Base-by-base conservation (phyloP, 2,797 vertebrate species). In the Tiaroga cobitis region DNA sequence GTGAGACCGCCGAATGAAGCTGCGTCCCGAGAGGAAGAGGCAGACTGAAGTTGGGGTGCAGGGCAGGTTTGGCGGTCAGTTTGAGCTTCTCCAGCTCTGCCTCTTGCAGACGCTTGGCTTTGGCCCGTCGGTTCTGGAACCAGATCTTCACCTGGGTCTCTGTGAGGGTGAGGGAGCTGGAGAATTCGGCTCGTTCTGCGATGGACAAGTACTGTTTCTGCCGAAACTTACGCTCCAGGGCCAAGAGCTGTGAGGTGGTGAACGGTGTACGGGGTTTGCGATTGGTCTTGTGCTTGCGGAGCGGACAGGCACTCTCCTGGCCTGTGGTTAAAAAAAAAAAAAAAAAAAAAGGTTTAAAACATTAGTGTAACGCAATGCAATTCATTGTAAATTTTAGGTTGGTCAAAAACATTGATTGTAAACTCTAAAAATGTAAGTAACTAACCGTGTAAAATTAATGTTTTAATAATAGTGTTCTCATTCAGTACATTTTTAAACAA, bases 61-160 rank as follows among this genome's bases (percentile, higher is more conserved):
- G 90, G 87, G 96, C 88, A 37, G 97, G 97, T 78, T 99, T 97
- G 0, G 97, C 94, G 4, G 96, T 97, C 96, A 99, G 97, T 93
- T 99, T 99, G 73, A 98, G 94, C 94, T 99, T 99, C 93, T 99
- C 98, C 90, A 99, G 93, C 94, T 99, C 98, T 0, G 98, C 98
- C 92, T 99, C 98, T 90, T 99, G 98, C 80, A 99, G 96, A 93
- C 98, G 96, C 94, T 99, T 99, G 86, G 98, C 98, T 90, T 99
- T 99, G 76, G 98, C 98, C 82, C 98, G 95, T 54, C 98, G 96
- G 90, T 99, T 99, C 93, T 99, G 98, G 93, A 99, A 99, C 98
- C 98, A 99, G 94, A 99, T 99, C 95, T 99, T 99, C 89, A 99
- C 98, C 92, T 99, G 98, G 78, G 98, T 99, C 96, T 99, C 98